Evolutionary conservation across 1,140 invertebrate species (phyloP), one percentile per base, ranked within the genome.

Genomic region (Zelostemma sp.): DNA sequence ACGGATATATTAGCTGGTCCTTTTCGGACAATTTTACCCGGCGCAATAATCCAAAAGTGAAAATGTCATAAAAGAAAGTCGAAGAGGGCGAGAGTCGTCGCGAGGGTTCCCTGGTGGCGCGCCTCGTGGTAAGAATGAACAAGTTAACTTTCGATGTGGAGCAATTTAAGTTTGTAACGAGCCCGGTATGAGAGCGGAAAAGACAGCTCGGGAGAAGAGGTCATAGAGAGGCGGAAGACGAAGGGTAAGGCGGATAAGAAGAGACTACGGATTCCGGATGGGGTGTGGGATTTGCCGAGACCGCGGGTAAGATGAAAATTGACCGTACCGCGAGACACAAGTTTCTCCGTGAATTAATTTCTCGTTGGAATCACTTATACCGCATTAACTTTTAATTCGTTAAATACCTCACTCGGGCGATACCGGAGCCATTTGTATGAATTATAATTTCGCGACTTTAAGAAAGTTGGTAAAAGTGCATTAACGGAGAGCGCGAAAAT

Each of bases 341-440:
- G 68, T 78, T 77, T 35, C 66, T 57, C 72, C 77, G 75, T 80
- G 74, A 81, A 81, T 81, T 81, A 79, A 81, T 80, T 79, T 75
- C 53, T 57, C 70, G 72, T 74, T 70, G 64, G 66, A 75, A 78
- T 80, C 78, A 76, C 64, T 78, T 79, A 76, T 78, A 74, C 74
- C 76, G 71, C 75, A 74, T 79, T 79, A 80, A 80, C 69, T 78
- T 81, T 79, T 79, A 78, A 79, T 80, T 80, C 78, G 67, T 70
- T 76, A 72, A 77, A 77, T 71, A 76, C 45, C 62, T 38, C 50
- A 14, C 25, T 21, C 19, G 28, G 8, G 14, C 41, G 31, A 25
- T 45, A 16, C n/a, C 45, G 14, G 31, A 46, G 11, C 35, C 35
- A 38, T 38, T 38, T 38, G 12, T n/a, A n/a, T n/a, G 9, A 38